Base-by-base conservation (phyloP, 1,140 invertebrate species). In the Zaprionus tsacasi region DNA sequence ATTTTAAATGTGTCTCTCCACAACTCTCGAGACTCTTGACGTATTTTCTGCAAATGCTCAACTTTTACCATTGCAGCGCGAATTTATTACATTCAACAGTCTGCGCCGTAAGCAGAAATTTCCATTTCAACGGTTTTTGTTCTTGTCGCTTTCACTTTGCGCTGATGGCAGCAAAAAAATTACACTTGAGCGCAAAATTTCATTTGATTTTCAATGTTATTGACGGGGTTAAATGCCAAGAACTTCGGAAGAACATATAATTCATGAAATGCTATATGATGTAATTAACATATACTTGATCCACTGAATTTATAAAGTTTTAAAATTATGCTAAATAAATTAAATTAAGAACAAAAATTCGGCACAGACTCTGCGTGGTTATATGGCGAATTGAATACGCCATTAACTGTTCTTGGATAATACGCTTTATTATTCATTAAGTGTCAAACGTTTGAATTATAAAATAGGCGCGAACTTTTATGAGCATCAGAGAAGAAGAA, bases 61-160 rank as follows among this genome's bases (percentile, higher is more conserved):
- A 65, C 64, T 74, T 59, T 65, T 54, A 43, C 15, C 60, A 45
- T 54, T 43, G 67, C 50, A 36, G 52, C 33, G 5, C 52, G 33
- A 71, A 75, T 87, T 77, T 87, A 87, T 87, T 80, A 80, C 68
- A 73, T 75, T 70, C 60, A 38, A 10, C 38, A 48, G 25, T 36
- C 12, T 80, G 82, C 83, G 17, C 11, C 40, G 59, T 75, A 88
- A 87, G 83, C 82, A 80, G 15, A 87, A 87, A 75, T 70, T 7
- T 48, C n/a, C 45, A 68, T 76, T 52, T 82, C 78, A 82, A 82
- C 40, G n/a, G 64, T 38, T 12, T 25, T 35, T 33, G 15, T 70
- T 67, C 35, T 67, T 72, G 54, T 59, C 55, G 55, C 54, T 30
- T 69, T 56, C 50, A 21, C n/a, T 60, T 73, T 69, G 30, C 45